A percentile compares a stretch with the other conserved stretches of the same genome.
Conservation (phyloP, 2,888 invertebrate species). For the Rhagonycha fulva region DNA sequence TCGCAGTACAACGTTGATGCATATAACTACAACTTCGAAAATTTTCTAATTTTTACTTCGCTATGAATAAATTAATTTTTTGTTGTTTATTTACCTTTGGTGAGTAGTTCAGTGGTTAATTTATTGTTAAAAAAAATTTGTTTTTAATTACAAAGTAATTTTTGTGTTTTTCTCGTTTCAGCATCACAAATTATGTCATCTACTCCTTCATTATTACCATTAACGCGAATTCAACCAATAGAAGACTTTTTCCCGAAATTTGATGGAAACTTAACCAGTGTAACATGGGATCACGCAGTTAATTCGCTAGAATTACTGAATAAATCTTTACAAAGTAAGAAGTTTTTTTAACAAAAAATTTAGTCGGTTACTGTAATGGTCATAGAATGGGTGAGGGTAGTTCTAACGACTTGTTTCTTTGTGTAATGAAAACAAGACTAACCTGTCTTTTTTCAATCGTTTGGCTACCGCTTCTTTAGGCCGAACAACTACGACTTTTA, state of each 20-base stretch:
- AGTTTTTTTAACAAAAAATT: too few species aligned
- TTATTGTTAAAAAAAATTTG: not conserved
- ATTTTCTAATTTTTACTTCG: not conserved
- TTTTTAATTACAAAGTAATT: too few species aligned
- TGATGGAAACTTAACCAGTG: slow-evolving; percentile 67
- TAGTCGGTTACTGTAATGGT: too few species aligned
- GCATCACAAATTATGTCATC: not conserved
- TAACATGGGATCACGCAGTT: slow-evolving; percentile 87
- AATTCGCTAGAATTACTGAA: slow-evolving; percentile 70
- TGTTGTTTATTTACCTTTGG: not conserved
- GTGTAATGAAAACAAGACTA: too few species aligned
- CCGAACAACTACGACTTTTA: too few species aligned
- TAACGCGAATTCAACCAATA: not conserved
- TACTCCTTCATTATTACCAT: not conserved
- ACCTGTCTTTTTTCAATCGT: too few species aligned
- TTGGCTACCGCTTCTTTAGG: not conserved
- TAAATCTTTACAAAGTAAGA: slow-evolving; percentile 63
- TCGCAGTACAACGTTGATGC: not conserved
- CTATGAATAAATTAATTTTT: not conserved
- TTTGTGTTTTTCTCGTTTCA: not conserved
- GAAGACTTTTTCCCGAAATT: slow-evolving; percentile 35
- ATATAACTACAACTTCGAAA: not conserved
- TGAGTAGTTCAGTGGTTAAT: not conserved
- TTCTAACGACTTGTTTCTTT: too few species aligned
- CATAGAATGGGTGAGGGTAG: too few species aligned